Evolutionary conservation across 2,888 invertebrate genomes (phyloP).

Genomic region (Hoplodrina ambigua): DNA sequence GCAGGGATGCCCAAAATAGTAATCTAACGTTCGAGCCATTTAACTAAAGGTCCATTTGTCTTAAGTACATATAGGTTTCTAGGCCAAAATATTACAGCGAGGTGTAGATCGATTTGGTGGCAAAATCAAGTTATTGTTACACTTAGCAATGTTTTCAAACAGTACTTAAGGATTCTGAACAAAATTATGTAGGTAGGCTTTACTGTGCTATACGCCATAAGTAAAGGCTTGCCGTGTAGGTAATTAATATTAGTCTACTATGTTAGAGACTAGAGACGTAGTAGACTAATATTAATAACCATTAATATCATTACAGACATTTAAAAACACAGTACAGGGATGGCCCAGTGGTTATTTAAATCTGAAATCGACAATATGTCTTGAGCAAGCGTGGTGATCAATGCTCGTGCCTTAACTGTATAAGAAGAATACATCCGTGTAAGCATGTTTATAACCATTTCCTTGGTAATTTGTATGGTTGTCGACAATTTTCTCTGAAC

Average conservation of each 20-base stretch:
- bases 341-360: too few species aligned
- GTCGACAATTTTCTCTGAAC: not conserved
- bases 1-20: conserved; percentile 46
- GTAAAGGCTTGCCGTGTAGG: not conserved
- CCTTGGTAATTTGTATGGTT: not conserved
- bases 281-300: not conserved
- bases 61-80: conserved; percentile 33
- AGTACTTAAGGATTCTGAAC: conserved; percentile 4
- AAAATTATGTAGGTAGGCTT: conserved; percentile 6
- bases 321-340: not conserved
- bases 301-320: conserved; percentile 12
- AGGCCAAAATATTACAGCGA: conserved; percentile 18
- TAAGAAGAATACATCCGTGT: not conserved
- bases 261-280: too few species aligned
- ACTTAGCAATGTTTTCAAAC: conserved; percentile 19
- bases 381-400: too few species aligned
- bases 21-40: conserved; percentile 60
- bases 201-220: conserved; percentile 13
- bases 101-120: conserved; percentile 21
- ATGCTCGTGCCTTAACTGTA: too few species aligned
- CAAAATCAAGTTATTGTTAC: conserved; percentile 10
- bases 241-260: conserved; percentile 12
- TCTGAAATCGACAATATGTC: too few species aligned
- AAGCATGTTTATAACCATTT: not conserved
- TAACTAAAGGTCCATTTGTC: conserved; percentile 61